Evolutionary conservation across 2,888 invertebrate genomes (phyloP).

Genomic region (Cremastinae sp.): DNA sequence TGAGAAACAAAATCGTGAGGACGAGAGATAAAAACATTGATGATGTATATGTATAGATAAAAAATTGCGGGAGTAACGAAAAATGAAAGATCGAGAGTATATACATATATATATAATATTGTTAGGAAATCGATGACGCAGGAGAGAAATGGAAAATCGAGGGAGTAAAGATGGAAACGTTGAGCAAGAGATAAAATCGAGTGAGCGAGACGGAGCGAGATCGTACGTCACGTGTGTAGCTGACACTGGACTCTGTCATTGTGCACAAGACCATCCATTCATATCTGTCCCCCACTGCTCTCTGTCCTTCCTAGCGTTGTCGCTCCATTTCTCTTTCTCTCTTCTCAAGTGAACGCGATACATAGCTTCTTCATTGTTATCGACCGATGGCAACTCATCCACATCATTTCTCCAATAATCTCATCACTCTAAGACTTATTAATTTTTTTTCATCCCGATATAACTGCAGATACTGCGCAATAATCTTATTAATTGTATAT

Average conservation of each 20-base stretch:
- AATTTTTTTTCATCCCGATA: too few relatives aligned
- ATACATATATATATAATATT: too few relatives aligned
- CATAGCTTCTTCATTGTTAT: not conserved
- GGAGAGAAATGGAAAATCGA: slow-evolving; percentile 8
- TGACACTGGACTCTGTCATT: slow-evolving; percentile 55
- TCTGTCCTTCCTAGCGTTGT: not conserved
- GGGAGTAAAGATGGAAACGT: not conserved
- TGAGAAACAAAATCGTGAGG: too few relatives aligned
- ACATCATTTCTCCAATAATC: too few relatives aligned
- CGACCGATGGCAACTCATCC: too few relatives aligned
- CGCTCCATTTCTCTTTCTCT: not conserved
- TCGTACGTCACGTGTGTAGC: slow-evolving; percentile 44
- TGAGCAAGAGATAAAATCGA: slow-evolving; percentile 15
- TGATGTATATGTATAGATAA: too few relatives aligned
- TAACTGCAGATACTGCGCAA: too few relatives aligned
- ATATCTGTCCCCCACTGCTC: slow-evolving; percentile 39
- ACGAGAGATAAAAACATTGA: too few relatives aligned
- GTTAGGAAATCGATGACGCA: not conserved
- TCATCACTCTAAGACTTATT: too few relatives aligned
- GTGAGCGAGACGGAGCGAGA: slow-evolving; percentile 23
- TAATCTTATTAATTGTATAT: too few relatives aligned
- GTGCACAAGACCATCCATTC: slow-evolving; percentile 35
- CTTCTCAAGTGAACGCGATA: not conserved
- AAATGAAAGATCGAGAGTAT: too few relatives aligned
- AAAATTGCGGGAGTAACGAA: too few relatives aligned